Evolutionary conservation across 2,888 invertebrate genomes (phyloP).

Genomic region (Limnephilus lunatus): DNA sequence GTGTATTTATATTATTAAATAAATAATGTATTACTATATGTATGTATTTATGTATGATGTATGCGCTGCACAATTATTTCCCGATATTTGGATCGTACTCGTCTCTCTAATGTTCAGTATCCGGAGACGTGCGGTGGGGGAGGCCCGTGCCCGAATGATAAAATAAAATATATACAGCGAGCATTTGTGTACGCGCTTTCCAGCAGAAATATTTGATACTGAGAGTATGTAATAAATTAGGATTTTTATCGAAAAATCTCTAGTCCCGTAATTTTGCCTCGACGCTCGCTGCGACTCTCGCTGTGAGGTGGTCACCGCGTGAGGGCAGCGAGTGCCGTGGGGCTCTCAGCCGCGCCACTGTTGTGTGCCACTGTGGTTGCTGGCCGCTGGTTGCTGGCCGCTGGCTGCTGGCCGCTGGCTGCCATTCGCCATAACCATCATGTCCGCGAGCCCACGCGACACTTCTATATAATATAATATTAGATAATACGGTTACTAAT

Average conservation of each 20-base stretch:
- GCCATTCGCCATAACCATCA: constrained; percentile 27
- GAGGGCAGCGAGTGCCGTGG: background rate
- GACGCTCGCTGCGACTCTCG: constrained; percentile 66
- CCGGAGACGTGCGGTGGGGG: constrained; percentile 45
- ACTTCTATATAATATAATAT: constrained; percentile 37
- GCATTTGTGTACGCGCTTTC: constrained; percentile 81
- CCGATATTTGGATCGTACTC: constrained; percentile 52
- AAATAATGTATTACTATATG: constrained; percentile 1
- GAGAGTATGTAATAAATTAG: constrained; percentile 75
- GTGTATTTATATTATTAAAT: constrained; percentile 30
- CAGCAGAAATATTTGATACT: constrained; percentile 81
- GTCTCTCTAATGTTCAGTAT: constrained; percentile 52
- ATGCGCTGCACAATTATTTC: constrained; percentile 47
- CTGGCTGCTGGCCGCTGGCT: background rate
- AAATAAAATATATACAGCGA: constrained; percentile 73
- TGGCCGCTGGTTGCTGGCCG: background rate
- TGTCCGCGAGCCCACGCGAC: constrained; percentile 34
- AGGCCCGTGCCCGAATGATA: constrained; percentile 43
- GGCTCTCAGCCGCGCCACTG: constrained; percentile 4
- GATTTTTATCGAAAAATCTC: constrained; percentile 81
- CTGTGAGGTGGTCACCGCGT: constrained; percentile 8
- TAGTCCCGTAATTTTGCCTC: constrained; percentile 81
- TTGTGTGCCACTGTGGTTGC: too few species aligned
- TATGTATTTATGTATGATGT: constrained; percentile 29
- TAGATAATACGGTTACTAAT: constrained; percentile 44